A percentile compares a stretch with the other conserved stretches of the same genome.
Conservation (phyloP, 2,797 vertebrate species). For the Podarcis siculus region DNA sequence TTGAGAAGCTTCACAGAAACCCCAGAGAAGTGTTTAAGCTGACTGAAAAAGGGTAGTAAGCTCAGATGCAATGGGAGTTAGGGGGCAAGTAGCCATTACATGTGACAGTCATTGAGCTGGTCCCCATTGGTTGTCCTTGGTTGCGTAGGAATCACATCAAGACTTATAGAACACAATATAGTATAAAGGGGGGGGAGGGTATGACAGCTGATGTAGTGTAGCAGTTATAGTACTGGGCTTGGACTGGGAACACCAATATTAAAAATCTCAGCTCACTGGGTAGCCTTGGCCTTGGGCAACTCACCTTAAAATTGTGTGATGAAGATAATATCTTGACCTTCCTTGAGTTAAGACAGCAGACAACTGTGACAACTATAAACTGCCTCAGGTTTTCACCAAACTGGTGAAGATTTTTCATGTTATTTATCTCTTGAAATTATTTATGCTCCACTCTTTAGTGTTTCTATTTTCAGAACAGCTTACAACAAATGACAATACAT, state of each 20-base stretch:
- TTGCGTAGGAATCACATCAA: background rate
- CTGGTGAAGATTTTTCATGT: background rate
- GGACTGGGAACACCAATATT: background rate
- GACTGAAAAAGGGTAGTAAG: too few species aligned
- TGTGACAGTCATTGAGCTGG: background rate
- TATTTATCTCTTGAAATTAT: too few species aligned
- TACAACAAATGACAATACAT: background rate
- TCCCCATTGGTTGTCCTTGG: background rate
- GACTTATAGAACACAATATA: background rate
- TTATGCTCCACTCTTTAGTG: too few species aligned
- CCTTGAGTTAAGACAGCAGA: background rate
- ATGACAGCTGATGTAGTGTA: background rate
- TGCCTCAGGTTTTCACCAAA: background rate
- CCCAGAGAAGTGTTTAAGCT: too few species aligned
- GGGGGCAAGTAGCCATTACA: too few species aligned
- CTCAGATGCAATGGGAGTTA: too few species aligned
- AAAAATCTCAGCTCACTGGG: background rate
- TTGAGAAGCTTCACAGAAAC: too few species aligned
- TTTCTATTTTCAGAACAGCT: too few species aligned
- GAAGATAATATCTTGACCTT: background rate
- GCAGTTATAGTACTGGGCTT: background rate
- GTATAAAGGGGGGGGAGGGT: too few species aligned
- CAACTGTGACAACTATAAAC: background rate
- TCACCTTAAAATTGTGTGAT: background rate
- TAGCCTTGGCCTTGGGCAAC: background rate